These are phyloP conservation scores for Xiphorhynchus erythropygius DNA, from an alignment of 2,797 vertebrate species.

Conservation along the genomic window DNA sequence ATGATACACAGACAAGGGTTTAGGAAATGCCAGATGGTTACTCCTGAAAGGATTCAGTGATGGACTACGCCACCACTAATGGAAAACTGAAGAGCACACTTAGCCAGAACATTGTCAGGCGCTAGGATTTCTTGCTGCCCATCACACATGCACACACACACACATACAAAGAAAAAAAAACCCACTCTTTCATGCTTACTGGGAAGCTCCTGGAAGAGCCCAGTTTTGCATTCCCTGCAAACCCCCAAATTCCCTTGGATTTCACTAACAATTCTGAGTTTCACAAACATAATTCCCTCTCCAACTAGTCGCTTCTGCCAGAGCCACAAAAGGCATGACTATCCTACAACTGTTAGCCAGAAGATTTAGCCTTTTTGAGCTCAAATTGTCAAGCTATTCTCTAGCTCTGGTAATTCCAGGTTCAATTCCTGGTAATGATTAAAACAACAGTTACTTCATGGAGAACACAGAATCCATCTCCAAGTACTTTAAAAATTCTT, in stretches of 20 bases:
- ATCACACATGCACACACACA: neutral
- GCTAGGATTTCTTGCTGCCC: neutral
- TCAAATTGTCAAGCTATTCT: constrained; percentile 48
- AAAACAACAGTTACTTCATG: constrained; percentile 31
- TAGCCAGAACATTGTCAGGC: neutral
- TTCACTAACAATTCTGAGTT: constrained; percentile 47
- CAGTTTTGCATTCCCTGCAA: constrained; percentile 47
- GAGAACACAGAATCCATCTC: neutral
- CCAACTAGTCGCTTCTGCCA: constrained; percentile 40
- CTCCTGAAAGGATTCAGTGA: constrained; percentile 30
- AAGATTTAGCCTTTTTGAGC: constrained; percentile 46
- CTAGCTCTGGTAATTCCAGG: constrained; percentile 53
- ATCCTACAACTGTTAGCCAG: constrained; percentile 49
- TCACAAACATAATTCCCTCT: constrained; percentile 51
- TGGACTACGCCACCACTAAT: neutral
- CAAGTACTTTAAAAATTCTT: neutral
- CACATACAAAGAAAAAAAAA: neutral
- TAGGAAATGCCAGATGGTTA: constrained; percentile 52
- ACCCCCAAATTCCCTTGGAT: constrained; percentile 53
- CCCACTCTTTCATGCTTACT: neutral
- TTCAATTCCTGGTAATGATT: constrained; percentile 66
- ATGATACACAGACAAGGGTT: constrained; percentile 19
- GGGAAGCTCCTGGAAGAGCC: constrained; percentile 44
- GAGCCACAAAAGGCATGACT: constrained; percentile 58
- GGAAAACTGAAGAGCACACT: constrained; percentile 34